phyloP scores from a whole-genome alignment of 2,888 invertebrate species.

The Endotricha flammealis region DNA sequence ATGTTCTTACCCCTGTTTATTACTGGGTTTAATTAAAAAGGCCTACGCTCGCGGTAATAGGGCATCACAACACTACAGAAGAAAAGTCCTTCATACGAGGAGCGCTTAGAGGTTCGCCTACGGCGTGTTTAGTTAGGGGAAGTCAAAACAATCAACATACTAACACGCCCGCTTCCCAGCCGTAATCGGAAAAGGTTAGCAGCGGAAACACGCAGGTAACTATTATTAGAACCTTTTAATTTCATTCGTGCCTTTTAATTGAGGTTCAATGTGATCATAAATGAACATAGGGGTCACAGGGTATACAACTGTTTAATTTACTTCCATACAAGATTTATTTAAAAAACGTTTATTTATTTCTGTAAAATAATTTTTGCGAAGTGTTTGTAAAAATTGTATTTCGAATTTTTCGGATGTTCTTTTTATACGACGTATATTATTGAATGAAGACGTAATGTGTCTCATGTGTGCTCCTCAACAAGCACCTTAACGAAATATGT shows the following conservation, averaged over 20 bases:
- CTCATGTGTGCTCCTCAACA: too few species aligned
- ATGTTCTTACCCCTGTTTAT: constrained; percentile 27
- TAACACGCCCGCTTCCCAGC: background rate
- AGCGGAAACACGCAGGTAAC: constrained; percentile 3
- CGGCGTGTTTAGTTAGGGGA: constrained; percentile 39
- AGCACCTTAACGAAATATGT: too few species aligned
- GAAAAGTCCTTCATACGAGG: constrained; percentile 41
- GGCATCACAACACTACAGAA: constrained; percentile 53
- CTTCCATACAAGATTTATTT: background rate
- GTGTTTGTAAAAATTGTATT: too few species aligned
- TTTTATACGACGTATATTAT: too few species aligned
- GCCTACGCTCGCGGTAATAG: constrained; percentile 52
- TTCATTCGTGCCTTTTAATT: background rate
- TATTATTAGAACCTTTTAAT: background rate
- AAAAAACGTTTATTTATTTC: background rate
- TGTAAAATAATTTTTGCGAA: background rate
- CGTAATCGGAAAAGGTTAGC: constrained; percentile 5
- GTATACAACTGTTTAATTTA: background rate
- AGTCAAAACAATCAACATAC: constrained; percentile 26
- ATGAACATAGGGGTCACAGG: background rate
- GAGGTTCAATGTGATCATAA: background rate
- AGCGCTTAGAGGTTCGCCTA: constrained; percentile 32
- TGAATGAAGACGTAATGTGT: too few species aligned
- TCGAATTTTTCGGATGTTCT: too few species aligned
- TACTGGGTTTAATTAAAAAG: constrained; percentile 64